Conservation (phyloP, 2,113 vertebrate species). For the Hylia prasina region DNA sequence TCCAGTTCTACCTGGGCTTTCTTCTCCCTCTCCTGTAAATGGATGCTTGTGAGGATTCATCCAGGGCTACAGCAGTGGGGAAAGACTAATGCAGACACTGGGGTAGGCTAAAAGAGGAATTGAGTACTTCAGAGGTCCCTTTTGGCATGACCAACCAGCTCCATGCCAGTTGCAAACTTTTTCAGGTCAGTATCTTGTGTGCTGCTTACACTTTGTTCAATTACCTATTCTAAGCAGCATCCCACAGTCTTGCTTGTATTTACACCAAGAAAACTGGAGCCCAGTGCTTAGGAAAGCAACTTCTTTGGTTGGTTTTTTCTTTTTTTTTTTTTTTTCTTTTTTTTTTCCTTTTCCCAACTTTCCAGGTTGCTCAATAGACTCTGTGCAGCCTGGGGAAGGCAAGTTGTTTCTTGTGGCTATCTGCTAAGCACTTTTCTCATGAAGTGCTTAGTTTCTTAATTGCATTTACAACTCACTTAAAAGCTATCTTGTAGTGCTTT, state of each 20-base stretch:
- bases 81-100: background rate
- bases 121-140: background rate
- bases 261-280: background rate
- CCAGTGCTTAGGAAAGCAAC: background rate
- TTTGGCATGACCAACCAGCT: background rate
- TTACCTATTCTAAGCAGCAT: background rate
- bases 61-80: background rate
- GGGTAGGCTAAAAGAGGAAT: background rate
- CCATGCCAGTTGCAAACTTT: background rate
- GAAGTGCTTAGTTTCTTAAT: background rate
- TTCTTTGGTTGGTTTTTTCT: background rate
- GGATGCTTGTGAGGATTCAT: background rate
- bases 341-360: background rate
- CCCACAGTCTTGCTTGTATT: background rate
- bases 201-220: background rate
- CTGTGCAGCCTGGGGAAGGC: background rate
- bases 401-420: background rate
- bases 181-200: rapidly evolving
- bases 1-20: background rate
- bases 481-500: background rate
- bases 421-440: background rate
- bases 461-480: background rate
- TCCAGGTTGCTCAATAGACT: background rate
- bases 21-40: rapidly evolving
- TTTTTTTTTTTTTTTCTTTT: no score